Base-by-base conservation (phyloP, 1,140 invertebrate genomes). In the Zaprionus ghesquierei region DNA sequence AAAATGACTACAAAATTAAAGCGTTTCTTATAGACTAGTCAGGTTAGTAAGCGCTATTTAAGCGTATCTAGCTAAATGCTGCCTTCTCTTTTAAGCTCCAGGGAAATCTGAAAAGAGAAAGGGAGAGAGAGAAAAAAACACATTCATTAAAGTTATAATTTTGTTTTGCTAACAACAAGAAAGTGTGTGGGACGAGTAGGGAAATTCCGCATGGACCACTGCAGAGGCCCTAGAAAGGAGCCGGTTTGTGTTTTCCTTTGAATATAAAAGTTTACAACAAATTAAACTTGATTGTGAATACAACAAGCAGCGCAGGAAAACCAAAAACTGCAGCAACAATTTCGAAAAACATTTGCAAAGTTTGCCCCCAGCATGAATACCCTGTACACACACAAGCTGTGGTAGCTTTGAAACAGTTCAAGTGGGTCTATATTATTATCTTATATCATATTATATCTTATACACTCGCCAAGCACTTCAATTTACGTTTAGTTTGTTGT, bases 241-340 rank as follows among this genome's bases (percentile, higher is more conserved):
- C 66, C 71, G 87, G 65, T 68, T 75, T 89, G 77, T 78, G 77
- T 78, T 66, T 54, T 54, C 66, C 46, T 69, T 79, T 77, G 64
- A 70, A 82, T 68, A 62, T 71, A 64, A 79, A 79, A 89, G 84
- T 84, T 89, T 75, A 89, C 77, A 89, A 89, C 84, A 89, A 89
- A 89, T 89, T 89, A 89, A 89, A 89, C 79, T 87, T 89, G 84
- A 79, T 80, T 87, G 79, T 77, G 72, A 70, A 69, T 75, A 77
- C 46, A 87, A 77, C 46, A 87, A 71, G 62, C 66, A 54, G 59
- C 49, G 62, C 50, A 73, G 55, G 18, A 46, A n/a, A 46, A 46
- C 29, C 27, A 61, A 70, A 38, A 41, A 35, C 13, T 56, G 46
- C 64, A 65, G 61, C 59, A 86, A 75, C 70, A 68, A 68, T 50